Base-by-base conservation (phyloP, 2,888 invertebrate genomes). In the Drosophila atripex region DNA sequence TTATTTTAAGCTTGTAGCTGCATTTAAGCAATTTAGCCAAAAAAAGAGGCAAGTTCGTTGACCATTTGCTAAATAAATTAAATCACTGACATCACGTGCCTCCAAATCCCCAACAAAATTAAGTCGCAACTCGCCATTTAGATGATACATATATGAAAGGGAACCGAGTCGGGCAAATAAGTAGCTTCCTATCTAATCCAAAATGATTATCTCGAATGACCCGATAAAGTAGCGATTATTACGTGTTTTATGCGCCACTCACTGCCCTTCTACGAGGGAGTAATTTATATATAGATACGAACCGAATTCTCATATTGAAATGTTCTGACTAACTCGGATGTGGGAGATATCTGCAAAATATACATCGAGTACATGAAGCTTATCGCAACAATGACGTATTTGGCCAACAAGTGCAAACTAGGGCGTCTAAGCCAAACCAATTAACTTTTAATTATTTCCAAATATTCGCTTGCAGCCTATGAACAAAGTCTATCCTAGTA, bases 141-240 rank as follows among this genome's bases (percentile, higher is more conserved):
- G 16, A 9, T 58, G 12, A n/a, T 32, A 32, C 32, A 60, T 60
- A 60, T 39, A 35, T 56, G 23, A 47, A 21, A 16, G 18, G 1
- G 21, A 49, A 60, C 30, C 16, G 21, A 60, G 60, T 21, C n/a
- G 47, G 35, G 35, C 7, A 12, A 4, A 43, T 39, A 59, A 35
- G 47, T 41, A 60, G 60, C 38, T 16, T n/a, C 38, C 21, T 64
- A 64, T 64, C 64, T 64, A 64, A 65, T 64, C 65, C 64, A 3
- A 38, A 35, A 64, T 45, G 52, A 53, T 61, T 61, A 61, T 61
- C 60, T 59, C 39, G 39, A 60, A 38, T 16, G 39, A 25, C 65
- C 64, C 65, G 64, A 64, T 64, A 64, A 64, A 53, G 53, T 23
- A 30, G 65, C 65, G 65, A 64, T 64, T 64, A 64, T 64, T 38